These are phyloP conservation scores for Orthosia incerta DNA, from an alignment of 2,888 invertebrate genomes.

Conservation along the genomic window DNA sequence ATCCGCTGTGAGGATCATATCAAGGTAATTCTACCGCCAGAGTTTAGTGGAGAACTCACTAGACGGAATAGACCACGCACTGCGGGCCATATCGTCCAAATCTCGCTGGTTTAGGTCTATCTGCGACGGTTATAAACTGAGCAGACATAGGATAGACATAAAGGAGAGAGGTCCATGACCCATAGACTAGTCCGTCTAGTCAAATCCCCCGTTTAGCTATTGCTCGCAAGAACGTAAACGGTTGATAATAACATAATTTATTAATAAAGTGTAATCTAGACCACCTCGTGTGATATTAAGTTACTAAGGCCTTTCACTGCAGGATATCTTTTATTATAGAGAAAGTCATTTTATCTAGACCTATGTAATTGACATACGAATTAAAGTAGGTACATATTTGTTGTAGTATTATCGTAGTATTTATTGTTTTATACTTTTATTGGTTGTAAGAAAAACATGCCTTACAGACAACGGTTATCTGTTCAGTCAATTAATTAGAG, in stretches of 20 bases:
- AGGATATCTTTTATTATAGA: background rate
- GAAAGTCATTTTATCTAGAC: slow-evolving; percentile 10
- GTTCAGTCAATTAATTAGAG: background rate
- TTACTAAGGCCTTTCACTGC: slow-evolving; percentile 8
- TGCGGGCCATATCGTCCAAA: too few relatives aligned
- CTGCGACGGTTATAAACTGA: background rate
- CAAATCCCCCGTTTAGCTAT: background rate
- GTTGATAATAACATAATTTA: background rate
- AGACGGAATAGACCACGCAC: background rate
- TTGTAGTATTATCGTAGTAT: slow-evolving; percentile 7
- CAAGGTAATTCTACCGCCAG: background rate
- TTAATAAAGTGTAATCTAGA: slow-evolving; percentile 21
- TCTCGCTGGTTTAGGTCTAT: background rate
- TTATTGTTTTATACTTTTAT: slow-evolving; percentile 15
- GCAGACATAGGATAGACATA: background rate
- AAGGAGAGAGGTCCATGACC: too few relatives aligned
- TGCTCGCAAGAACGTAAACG: background rate
- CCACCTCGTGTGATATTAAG: slow-evolving; percentile 1
- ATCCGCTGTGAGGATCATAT: too few relatives aligned
- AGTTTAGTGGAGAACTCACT: background rate
- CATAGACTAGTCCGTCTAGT: background rate
- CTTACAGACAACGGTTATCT: background rate
- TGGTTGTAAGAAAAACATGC: background rate
- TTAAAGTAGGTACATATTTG: background rate
- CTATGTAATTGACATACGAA: slow-evolving; percentile 4